Percentiles rank a stretch among this genome's conserved stretches.
Evolutionary conservation across 2,113 vertebrate species (phyloP).

Genomic region (Numenius arquata): DNA sequence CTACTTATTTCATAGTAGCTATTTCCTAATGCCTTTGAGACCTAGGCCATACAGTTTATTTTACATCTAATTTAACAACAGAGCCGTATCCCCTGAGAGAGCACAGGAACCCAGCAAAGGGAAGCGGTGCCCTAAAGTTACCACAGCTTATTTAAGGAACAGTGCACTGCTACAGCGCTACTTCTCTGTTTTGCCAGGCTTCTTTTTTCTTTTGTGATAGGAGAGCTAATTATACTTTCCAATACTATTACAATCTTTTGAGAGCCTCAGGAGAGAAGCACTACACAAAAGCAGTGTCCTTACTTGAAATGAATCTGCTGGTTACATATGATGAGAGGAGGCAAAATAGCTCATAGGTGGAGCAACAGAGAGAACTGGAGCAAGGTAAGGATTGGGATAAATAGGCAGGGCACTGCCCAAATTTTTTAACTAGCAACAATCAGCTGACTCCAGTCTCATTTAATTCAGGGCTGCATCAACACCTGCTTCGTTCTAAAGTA

Average conservation of each 20-base stretch:
- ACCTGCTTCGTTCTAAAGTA: background rate
- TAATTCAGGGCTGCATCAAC: background rate
- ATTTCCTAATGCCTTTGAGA: background rate
- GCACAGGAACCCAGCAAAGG: background rate
- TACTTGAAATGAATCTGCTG: background rate
- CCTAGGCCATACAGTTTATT: background rate
- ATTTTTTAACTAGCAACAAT: background rate
- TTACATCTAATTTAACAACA: background rate
- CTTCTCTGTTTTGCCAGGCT: background rate
- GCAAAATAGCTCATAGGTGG: background rate
- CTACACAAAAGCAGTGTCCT: background rate
- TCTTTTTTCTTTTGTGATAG: background rate
- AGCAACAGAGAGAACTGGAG: background rate
- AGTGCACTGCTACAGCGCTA: background rate
- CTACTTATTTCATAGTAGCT: background rate
- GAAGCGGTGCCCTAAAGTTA: background rate
- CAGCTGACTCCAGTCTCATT: background rate
- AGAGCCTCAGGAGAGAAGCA: background rate
- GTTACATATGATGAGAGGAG: background rate
- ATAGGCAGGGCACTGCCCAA: background rate
- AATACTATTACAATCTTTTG: background rate
- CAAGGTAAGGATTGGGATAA: background rate
- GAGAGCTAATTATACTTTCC: background rate
- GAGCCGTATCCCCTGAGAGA: background rate
- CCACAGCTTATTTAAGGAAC: background rate